Conservation (phyloP, 2,797 vertebrate genomes). For the Ptychadena robeensis region DNA sequence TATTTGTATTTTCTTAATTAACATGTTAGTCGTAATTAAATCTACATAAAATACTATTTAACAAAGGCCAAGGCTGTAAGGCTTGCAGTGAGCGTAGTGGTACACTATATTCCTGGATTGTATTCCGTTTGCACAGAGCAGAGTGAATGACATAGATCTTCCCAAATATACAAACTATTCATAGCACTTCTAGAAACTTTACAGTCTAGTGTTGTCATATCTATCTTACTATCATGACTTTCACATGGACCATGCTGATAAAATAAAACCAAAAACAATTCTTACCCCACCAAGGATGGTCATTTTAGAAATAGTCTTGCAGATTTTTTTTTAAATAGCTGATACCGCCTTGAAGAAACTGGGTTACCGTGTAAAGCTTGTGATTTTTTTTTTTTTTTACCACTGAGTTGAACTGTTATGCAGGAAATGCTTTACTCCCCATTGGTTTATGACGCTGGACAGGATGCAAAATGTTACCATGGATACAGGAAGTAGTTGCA, state of each 20-base stretch:
- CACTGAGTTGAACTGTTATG: constrained; percentile 64
- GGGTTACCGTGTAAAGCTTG: not conserved
- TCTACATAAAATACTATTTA: not conserved
- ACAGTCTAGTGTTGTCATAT: not conserved
- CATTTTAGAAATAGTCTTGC: constrained; percentile 64
- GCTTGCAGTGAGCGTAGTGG: too few species aligned
- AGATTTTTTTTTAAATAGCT: not conserved
- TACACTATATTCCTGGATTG: too few species aligned
- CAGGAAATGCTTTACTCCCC: constrained; percentile 77
- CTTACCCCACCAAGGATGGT: constrained; percentile 74
- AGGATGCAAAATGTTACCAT: constrained; percentile 76
- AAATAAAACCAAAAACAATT: constrained; percentile 23
- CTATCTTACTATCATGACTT: not conserved
- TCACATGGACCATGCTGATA: not conserved
- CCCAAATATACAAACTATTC: too few species aligned
- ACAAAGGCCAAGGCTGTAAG: not conserved
- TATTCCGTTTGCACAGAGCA: not conserved
- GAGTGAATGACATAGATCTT: not conserved
- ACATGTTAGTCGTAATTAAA: not conserved
- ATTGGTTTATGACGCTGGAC: constrained; percentile 65
- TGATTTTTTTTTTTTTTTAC: constrained; percentile 5
- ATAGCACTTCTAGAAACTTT: not conserved
- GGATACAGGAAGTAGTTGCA: constrained; percentile 82
- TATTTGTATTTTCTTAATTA: not conserved
- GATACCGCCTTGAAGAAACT: not conserved